Conservation (phyloP, 2,797 vertebrate species). For the Ceryle rudis region DNA sequence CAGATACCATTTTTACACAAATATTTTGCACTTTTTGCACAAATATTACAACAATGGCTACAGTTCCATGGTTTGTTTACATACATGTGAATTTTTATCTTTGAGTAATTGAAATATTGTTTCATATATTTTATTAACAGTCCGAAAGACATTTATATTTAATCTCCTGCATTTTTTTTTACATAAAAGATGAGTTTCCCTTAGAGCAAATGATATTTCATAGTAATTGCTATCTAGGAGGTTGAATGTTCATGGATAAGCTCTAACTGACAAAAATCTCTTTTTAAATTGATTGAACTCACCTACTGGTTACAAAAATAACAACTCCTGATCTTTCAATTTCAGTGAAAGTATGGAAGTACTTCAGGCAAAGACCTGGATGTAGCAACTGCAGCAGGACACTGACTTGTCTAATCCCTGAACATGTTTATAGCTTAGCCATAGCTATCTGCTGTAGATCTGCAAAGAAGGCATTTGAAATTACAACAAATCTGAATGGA, state of each 20-base stretch:
- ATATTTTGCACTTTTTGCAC: background rate
- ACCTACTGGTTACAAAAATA: background rate
- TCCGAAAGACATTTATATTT: background rate
- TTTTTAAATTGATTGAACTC: background rate
- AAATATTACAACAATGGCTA: background rate
- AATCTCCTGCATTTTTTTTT: background rate
- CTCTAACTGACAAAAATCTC: background rate
- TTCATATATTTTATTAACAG: background rate
- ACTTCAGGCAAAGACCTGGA: background rate
- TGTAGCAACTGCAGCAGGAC: background rate
- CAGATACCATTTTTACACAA: background rate
- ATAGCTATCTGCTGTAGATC: background rate
- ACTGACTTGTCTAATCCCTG: conserved; percentile 27
- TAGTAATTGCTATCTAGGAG: background rate
- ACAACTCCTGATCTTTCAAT: background rate
- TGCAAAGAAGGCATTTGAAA: conserved; percentile 57
- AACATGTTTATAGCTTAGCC: conserved; percentile 39
- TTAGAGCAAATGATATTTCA: background rate
- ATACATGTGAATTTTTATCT: background rate
- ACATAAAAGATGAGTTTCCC: background rate
- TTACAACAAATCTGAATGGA: conserved; percentile 46
- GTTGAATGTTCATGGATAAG: background rate
- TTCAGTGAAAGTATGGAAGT: background rate
- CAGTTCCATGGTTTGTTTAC: background rate
- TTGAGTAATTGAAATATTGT: background rate